phyloP scores from a whole-genome alignment of 2,797 vertebrate species.

The Notamacropus eugenii region DNA sequence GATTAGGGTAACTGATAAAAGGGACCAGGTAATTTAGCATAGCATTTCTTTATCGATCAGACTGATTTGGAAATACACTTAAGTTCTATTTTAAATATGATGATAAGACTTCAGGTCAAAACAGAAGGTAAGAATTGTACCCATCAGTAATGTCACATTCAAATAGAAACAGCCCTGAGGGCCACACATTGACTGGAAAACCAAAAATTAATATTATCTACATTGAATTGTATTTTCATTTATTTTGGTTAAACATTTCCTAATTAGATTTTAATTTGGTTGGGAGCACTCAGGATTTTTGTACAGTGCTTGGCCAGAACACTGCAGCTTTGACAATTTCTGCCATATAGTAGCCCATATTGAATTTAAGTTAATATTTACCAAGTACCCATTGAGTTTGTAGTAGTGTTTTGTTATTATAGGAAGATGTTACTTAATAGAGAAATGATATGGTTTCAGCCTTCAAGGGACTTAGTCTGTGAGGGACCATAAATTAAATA shows the following conservation, averaged over 20 bases:
- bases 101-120: neutral
- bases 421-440: neutral
- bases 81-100: slow-evolving; percentile 37
- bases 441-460: neutral
- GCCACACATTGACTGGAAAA: neutral
- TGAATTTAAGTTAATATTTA: slow-evolving; percentile 5
- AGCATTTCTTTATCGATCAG: neutral
- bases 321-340: neutral
- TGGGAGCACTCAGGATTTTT: neutral
- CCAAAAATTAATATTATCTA: neutral
- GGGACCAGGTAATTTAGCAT: neutral
- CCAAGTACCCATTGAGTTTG: neutral
- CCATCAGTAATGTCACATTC: neutral
- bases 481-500: neutral
- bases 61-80: slow-evolving; percentile 26
- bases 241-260: neutral
- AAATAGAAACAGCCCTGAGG: neutral
- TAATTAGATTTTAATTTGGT: neutral
- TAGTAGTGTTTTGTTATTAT: neutral
- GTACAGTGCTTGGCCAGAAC: neutral
- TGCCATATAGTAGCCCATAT: neutral
- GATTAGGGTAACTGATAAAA: neutral
- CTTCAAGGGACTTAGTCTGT: neutral
- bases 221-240: neutral
- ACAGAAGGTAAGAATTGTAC: neutral